Evolutionary conservation across 2,888 invertebrate species (phyloP).

Genomic region (Acronicta alni): DNA sequence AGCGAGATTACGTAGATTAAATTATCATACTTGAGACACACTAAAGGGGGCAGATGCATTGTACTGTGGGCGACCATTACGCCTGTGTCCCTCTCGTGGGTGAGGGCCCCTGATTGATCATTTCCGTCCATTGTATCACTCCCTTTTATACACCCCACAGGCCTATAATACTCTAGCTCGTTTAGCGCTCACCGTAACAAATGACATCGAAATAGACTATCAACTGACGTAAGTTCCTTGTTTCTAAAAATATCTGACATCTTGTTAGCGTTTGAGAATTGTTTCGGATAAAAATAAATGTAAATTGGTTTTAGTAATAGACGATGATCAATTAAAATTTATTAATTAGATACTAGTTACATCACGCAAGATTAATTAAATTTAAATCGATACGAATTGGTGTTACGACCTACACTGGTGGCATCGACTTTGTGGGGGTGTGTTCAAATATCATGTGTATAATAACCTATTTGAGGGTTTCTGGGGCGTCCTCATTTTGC

Average conservation of each 20-base stretch:
- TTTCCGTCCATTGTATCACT: conserved; percentile 83
- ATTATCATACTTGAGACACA: conserved; percentile 62
- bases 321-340: conserved; percentile 20
- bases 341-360: conserved; percentile 12
- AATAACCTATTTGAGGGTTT: conserved; percentile 66
- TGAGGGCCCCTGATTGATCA: conserved; percentile 80
- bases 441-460: conserved; percentile 64
- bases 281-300: conserved; percentile 18
- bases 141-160: conserved; percentile 71
- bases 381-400: conserved; percentile 42
- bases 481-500: conserved; percentile 67
- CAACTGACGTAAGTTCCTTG: conserved; percentile 59
- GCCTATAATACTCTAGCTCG: conserved; percentile 61
- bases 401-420: conserved; percentile 48
- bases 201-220: conserved; percentile 62
- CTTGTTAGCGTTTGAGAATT: conserved; percentile 45
- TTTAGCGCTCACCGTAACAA: conserved; percentile 64
- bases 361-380: conserved; percentile 26
- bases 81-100: conserved; percentile 71
- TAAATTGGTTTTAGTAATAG: conserved; percentile 21
- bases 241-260: conserved; percentile 58
- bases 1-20: conserved; percentile 52
- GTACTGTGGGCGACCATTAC: conserved; percentile 65
- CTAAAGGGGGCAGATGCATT: conserved; percentile 64
- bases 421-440: conserved; percentile 58